Conservation (phyloP, 2,888 invertebrate species). For the Acrocyrtus sp. region DNA sequence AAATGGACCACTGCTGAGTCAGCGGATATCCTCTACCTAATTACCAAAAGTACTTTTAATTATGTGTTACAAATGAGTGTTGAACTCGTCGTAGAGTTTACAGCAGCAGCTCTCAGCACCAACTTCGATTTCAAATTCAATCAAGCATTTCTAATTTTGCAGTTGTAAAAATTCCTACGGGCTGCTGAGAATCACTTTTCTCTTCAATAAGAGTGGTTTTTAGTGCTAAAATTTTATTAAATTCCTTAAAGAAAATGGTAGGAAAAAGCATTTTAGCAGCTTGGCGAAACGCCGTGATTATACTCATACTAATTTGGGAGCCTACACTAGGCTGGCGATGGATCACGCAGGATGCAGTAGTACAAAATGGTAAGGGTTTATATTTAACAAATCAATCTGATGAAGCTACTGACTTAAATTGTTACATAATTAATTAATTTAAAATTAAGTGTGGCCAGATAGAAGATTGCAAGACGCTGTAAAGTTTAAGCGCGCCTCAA, state of each 20-base stretch:
- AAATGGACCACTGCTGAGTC: slow-evolving; percentile 19
- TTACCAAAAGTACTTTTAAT: no score
- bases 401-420: background rate
- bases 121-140: slow-evolving; percentile 13
- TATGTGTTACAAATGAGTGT: no score
- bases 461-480: background rate
- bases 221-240: no score
- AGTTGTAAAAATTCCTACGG: no score
- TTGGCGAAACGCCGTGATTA: no score
- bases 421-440: background rate
- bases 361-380: slow-evolving; percentile 20
- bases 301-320: slow-evolving; percentile 4
- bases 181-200: no score
- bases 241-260: no score
- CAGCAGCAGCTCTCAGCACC: background rate
- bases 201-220: no score
- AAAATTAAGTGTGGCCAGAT: slow-evolving; percentile 30
- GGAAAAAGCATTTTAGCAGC: no score
- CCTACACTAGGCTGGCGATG: slow-evolving; percentile 13
- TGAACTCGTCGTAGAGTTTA: no score
- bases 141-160: background rate
- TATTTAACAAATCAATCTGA: background rate
- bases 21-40: slow-evolving; percentile 36
- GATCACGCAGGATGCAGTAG: slow-evolving; percentile 20
- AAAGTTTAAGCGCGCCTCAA: slow-evolving; percentile 28